Evolutionary conservation across 2,797 vertebrate species (phyloP).

Genomic region (Lepidocolaptes lacrymiger): DNA sequence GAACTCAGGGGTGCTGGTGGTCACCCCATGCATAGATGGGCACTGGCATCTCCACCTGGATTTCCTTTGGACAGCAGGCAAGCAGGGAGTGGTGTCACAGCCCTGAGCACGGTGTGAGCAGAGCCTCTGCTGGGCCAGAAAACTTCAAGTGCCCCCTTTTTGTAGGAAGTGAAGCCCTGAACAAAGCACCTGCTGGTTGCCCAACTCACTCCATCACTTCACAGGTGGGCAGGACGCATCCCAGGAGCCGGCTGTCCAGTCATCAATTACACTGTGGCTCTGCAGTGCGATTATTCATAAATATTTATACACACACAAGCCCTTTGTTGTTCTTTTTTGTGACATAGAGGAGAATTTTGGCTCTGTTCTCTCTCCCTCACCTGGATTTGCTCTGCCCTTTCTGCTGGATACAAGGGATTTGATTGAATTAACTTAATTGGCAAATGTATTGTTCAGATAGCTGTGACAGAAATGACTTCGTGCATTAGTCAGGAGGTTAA

Average conservation of each 20-base stretch:
- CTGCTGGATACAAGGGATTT: slow-evolving; percentile 40
- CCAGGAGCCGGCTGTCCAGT: accelerated
- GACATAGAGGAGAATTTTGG: not conserved
- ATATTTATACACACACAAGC: not conserved
- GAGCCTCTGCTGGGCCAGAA: not conserved
- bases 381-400: slow-evolving; percentile 56
- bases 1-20: not conserved
- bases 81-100: accelerated
- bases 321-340: not conserved
- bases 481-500: slow-evolving; percentile 50
- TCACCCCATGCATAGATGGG: not conserved
- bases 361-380: slow-evolving; percentile 32
- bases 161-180: not conserved
- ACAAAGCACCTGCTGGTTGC: not conserved
- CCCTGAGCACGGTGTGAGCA: not conserved
- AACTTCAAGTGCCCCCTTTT: not conserved
- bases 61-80: not conserved
- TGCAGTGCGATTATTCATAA: not conserved
- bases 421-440: slow-evolving; percentile 64
- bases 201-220: not conserved
- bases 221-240: not conserved
- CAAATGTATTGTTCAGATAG: slow-evolving; percentile 53
- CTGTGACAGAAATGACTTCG: slow-evolving; percentile 38
- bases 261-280: not conserved
- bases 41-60: accelerated